Evolutionary conservation across 2,797 vertebrate species (phyloP), one percentile per base, ranked within the genome.

Genomic region (Onychomys arenicola): DNA sequence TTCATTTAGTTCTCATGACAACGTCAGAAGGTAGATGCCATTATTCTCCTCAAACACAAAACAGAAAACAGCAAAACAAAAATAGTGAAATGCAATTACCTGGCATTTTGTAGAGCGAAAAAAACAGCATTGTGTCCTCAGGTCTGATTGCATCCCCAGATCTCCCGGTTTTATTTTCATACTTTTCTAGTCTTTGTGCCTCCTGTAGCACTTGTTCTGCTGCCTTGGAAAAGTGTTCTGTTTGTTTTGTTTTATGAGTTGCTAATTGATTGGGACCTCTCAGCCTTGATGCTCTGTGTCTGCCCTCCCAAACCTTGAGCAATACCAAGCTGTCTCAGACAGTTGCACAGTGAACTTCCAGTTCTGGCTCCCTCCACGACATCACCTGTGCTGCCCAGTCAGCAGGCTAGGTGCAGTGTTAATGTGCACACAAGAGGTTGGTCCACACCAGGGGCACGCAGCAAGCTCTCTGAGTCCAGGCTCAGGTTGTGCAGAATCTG

Each of bases 341-440:
- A 13, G 37, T 5, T 83, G 49, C 46, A 59, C 59, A 3, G 27
- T 71, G 88, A 96, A 94, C 96, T 97, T 83, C 91, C 55, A 59
- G 23, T 29, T 32, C 17, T 46, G 46, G 65, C 21, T 81, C 6
- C 46, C 14, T 61, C 6, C 29, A 49, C 46, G 61, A 40, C 13
- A 16, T n/a, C 6, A 5, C 9, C 21, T 49, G 27, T 11, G 19
- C 5, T 25, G 19, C 55, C 17, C 2, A 81, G 61, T 34, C 34
- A 55, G n/a, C 57, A 29, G 46, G 19, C 32, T 32, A 25, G 57
- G 32, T 5, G 6, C 9, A 34, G 16, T 43, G 21, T 29, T 55
- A 32, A n/a, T 65, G 9, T 14, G 32, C n/a, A 32, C 10, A 55
- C 23, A 61, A 49, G 23, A 80, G 27, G 37, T 13, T 77, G 59